Evolutionary conservation across 2,113 vertebrate genomes (phyloP), one percentile per base, ranked within the genome.

Genomic region (Cryptotis parvus): DNA sequence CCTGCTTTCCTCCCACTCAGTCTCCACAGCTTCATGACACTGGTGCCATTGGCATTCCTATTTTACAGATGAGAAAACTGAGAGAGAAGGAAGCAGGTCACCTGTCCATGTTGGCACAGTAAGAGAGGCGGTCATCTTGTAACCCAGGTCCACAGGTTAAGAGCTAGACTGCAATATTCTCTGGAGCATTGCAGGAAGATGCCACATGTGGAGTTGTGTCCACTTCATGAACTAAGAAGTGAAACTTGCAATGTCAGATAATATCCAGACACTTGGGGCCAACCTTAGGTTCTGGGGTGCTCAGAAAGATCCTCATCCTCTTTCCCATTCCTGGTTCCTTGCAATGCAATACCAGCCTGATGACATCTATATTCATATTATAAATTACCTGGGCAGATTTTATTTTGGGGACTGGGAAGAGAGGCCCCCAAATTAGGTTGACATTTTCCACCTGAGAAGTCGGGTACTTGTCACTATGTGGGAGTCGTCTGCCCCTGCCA

Each of bases 371-470:
- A 1, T 61, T 16, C 4, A 41, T 3, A 35, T 3, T 16, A 33
- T 27, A 35, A 0, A 22, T 72, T 69, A 73, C 87, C 93, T 84
- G 89, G 68, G 68, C 68, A 83, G 73, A 18, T 91, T 77, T 80
- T n/a, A 84, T 87, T 66, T n/a, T 43, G 72, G 61, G 75, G 63
- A 31, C 4, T 7, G 45, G 41, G 75, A 31, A 73, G 12, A 29
- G 37, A 37, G 81, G 68, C 33, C 91, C 78, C n/a, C 18, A 80
- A 58, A 90, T 31, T 35, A 74, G 73, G 55, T 10, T 94, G 95
- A 77, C 89, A 90, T 94, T 91, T 93, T 77, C 86, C 68, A 89
- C 91, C 95, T 78, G 91, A 89, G 52, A 89, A 91, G 91, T 72
- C 84, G 61, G 66, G 66, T 80, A 63, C 88, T 69, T 90, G 92